Conservation (phyloP, 2,113 vertebrate species). For the Callipepla californica region DNA sequence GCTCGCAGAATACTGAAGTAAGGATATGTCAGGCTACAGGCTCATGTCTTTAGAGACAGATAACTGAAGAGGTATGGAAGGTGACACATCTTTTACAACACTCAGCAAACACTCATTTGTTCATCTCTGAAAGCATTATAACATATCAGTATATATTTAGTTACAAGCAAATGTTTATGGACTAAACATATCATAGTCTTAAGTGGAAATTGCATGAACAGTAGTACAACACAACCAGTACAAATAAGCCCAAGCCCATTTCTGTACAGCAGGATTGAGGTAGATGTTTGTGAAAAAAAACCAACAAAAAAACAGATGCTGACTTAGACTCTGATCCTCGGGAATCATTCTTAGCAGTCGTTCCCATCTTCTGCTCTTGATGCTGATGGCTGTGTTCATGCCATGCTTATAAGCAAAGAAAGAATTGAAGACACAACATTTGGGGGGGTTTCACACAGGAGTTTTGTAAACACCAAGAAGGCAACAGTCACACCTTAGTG, state of each 20-base stretch:
- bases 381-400: background rate
- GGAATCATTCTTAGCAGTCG: fast-evolving
- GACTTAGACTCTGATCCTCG: background rate
- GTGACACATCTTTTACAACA: background rate
- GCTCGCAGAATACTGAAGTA: background rate
- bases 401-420: background rate
- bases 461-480: background rate
- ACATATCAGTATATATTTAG: background rate
- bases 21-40: background rate
- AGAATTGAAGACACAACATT: background rate
- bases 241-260: background rate
- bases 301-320: no score
- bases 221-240: background rate
- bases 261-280: background rate
- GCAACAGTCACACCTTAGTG: background rate
- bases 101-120: background rate
- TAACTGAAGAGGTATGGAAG: background rate
- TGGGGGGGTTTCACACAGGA: background rate
- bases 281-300: background rate
- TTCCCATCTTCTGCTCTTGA: background rate
- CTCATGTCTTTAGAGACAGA: background rate
- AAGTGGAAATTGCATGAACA: background rate
- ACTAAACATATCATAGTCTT: background rate
- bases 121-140: background rate
- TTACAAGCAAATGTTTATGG: background rate